These are phyloP conservation scores for Poecilia velifera DNA, from an alignment of 2,797 vertebrate species.

Conservation along the genomic window DNA sequence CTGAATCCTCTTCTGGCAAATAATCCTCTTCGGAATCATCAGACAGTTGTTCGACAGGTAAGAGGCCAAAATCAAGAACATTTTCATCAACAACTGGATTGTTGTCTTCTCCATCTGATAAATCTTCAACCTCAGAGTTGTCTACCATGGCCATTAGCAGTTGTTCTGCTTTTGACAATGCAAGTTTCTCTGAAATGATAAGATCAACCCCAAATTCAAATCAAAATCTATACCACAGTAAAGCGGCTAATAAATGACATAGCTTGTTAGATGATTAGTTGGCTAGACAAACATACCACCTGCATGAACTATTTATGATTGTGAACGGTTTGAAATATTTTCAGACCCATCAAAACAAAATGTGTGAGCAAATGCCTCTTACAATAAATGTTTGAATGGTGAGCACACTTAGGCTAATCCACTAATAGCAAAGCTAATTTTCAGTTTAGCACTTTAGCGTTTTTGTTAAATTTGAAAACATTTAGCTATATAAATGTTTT, in stretches of 20 bases:
- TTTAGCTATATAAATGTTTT: too few relatives aligned
- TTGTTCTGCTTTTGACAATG: not conserved
- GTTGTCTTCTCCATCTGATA: not conserved
- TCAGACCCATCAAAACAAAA: not conserved
- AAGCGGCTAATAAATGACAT: not conserved
- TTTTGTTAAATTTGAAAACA: too few relatives aligned
- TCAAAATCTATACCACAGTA: not conserved
- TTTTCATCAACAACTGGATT: not conserved
- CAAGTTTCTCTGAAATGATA: not conserved
- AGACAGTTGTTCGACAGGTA: not conserved
- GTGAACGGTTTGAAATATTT: not conserved
- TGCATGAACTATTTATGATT: not conserved
- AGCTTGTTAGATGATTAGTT: not conserved
- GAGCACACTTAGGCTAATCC: too few relatives aligned
- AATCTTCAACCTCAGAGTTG: constrained; percentile 6
- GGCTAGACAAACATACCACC: not conserved
- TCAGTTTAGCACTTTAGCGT: too few relatives aligned
- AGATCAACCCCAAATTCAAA: not conserved
- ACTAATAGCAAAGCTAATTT: too few relatives aligned
- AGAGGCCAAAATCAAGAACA: not conserved
- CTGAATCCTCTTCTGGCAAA: too few relatives aligned
- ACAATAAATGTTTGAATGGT: not conserved
- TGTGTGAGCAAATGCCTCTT: not conserved
- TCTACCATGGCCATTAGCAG: not conserved
- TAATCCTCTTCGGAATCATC: not conserved